Conservation (phyloP, 2,797 vertebrate genomes). For the Podarcis siculus region DNA sequence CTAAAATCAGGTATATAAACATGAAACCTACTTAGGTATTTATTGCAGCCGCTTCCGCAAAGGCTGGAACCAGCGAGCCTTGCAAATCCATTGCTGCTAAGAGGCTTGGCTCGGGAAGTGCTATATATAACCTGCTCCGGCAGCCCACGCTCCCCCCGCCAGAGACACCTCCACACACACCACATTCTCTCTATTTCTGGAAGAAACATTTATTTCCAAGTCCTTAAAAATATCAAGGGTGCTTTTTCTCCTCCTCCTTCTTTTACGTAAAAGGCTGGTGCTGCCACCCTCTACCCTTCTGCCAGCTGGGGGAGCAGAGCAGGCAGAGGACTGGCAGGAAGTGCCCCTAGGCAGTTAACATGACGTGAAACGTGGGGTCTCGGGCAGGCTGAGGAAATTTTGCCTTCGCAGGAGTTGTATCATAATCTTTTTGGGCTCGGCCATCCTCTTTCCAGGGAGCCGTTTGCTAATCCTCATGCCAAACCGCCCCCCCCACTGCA, state of each 20-base stretch:
- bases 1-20: background rate
- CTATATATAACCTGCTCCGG: constrained; percentile 72
- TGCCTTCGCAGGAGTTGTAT: background rate
- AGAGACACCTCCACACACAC: constrained; percentile 51
- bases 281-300: constrained; percentile 10
- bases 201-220: constrained; percentile 63
- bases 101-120: constrained; percentile 61
- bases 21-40: background rate
- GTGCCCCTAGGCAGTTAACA: background rate
- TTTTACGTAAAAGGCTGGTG: constrained; percentile 57
- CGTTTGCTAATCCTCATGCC: background rate
- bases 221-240: constrained; percentile 62
- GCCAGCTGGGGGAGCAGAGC: constrained; percentile 55
- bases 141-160: constrained; percentile 51
- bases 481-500: background rate
- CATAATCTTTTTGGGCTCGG: background rate
- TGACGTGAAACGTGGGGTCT: constrained; percentile 42
- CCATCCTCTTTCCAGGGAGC: background rate
- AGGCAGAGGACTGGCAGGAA: constrained; percentile 29
- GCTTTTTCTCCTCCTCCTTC: constrained; percentile 38
- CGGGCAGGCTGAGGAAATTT: background rate
- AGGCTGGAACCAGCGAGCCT: constrained; percentile 53
- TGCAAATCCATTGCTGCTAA: constrained; percentile 63
- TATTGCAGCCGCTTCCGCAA: constrained; percentile 8
- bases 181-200: constrained; percentile 70